These are phyloP conservation scores for Rhagonycha lutea DNA, from an alignment of 2,888 invertebrate species.

Conservation along the genomic window DNA sequence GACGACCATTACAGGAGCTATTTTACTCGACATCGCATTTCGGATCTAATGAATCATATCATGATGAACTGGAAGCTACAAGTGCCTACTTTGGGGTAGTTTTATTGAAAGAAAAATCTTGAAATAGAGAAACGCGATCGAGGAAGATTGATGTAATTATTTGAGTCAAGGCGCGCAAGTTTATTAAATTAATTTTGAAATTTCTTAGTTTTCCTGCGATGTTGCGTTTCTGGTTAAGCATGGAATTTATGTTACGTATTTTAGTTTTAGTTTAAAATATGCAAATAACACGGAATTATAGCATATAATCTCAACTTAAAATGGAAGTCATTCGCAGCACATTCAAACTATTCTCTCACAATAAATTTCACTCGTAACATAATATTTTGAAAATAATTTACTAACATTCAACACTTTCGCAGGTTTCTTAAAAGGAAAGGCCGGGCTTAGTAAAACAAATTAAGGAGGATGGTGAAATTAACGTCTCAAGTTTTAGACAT, in stretches of 20 bases:
- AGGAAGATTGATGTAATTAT: background rate
- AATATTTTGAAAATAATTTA: conserved; percentile 19
- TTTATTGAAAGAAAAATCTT: background rate
- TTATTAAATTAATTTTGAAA: background rate
- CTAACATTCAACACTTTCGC: conserved; percentile 18
- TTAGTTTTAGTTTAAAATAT: conserved; percentile 27
- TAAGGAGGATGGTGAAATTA: conserved; percentile 21
- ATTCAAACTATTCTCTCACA: background rate
- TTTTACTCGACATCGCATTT: conserved; percentile 8
- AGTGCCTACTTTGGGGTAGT: conserved; percentile 9
- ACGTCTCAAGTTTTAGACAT: conserved; percentile 21
- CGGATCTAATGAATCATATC: conserved; percentile 17
- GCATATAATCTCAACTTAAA: background rate
- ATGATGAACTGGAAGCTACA: conserved; percentile 11
- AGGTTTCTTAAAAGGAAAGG: background rate
- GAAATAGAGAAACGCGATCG: background rate
- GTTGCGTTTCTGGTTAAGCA: background rate
- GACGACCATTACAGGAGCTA: background rate
- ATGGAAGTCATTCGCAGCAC: background rate
- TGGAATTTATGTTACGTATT: conserved; percentile 15
- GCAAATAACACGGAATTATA: conserved; percentile 25
- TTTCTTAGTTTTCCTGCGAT: background rate
- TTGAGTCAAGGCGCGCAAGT: background rate
- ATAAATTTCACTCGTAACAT: conserved; percentile 2
- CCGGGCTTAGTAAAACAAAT: conserved; percentile 20